Base-by-base conservation (phyloP, 2,888 invertebrate genomes). In the Dromius quadrimaculatus region DNA sequence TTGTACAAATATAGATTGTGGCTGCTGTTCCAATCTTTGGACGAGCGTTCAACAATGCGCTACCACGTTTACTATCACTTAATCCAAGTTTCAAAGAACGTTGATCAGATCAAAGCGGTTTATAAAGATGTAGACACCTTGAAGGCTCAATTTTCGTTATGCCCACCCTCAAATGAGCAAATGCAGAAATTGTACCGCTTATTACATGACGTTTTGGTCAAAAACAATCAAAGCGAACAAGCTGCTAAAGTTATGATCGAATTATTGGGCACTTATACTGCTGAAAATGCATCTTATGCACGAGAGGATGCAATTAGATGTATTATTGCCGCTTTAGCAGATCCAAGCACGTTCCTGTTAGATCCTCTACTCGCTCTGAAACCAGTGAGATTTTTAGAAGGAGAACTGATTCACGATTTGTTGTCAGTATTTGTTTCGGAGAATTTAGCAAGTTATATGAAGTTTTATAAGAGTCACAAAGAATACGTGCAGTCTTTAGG, bases 191-290 rank as follows among this genome's bases (percentile, higher is more conserved):
- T 97, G 1, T 91, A 96, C 77, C 88, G 97, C 75, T 84, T 94
- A 15, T 83, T 98, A 63, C 97, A 98, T 80, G 93, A 95, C 83
- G 95, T 95, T 22, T 82, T 91, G n/a, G 84, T 95, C 38, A 92
- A 92, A 79, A 93, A 93, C 79, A 93, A 94, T 76, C 93, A 94
- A 80, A 91, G 95, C 82, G 96, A 97, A 79, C 87, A 93, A 77
- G 96, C 97, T 19, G 92, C 96, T 13, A 95, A 95, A 82, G 96
- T 97, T 2, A 98, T 99, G 98, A 92, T 98, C 73, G 97, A 97
- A 82, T 85, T 99, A 0, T 84, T 99, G 69, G 95, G 95, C 19
- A 98, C 98, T 0, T 99, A 98, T 83, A 97, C 97, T 19, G 92
- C 96, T 72, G 97, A 97, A 79, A 98, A 98, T 84, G 98, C 98